Conservation (phyloP, 2,113 vertebrate species). For the Vidua chalybeata region DNA sequence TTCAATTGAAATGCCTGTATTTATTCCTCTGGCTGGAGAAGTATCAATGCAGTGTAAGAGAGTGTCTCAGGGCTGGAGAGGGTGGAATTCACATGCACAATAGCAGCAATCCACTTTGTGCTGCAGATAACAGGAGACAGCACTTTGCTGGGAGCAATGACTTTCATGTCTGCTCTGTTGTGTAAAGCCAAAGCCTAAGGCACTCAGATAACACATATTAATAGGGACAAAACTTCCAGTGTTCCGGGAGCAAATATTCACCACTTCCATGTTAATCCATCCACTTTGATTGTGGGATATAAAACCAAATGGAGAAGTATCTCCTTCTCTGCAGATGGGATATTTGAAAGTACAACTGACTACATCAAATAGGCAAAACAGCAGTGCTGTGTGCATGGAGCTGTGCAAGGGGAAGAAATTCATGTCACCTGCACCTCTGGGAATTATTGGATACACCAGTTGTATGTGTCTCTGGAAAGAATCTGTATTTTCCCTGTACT, state of each 20-base stretch:
- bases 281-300: not conserved
- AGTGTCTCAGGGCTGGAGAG: not conserved
- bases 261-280: not conserved
- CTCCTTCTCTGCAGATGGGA: not conserved
- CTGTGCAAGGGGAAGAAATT: not conserved
- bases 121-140: not conserved
- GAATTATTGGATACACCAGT: not conserved
- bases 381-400: not conserved
- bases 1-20: not conserved
- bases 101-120: not conserved
- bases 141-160: not conserved
- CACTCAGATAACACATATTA: not conserved
- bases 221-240: not conserved
- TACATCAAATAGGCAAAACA: not conserved
- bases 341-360: not conserved
- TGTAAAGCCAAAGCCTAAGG: not conserved
- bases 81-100: not conserved
- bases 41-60: not conserved
- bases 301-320: not conserved
- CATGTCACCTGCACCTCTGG: not conserved
- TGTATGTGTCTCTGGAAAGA: not conserved
- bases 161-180: not conserved
- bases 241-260: not conserved
- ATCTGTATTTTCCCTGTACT: not conserved
- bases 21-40: not conserved